Base-by-base conservation (phyloP, 2,797 vertebrate species). In the Amniataba percoides region DNA sequence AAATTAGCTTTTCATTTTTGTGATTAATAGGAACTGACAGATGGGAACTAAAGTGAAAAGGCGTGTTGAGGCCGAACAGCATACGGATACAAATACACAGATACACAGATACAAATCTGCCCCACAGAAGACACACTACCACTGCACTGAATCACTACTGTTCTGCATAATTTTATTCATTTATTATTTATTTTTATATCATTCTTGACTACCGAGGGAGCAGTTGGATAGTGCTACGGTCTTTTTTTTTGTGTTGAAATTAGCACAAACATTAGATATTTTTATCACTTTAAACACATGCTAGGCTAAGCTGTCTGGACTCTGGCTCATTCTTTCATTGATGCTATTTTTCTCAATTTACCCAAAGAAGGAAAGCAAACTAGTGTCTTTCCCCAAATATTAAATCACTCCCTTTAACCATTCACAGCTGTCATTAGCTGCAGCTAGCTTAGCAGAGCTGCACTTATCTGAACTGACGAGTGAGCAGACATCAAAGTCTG, bases 401-500 rank as follows among this genome's bases (percentile, higher is more conserved):
- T 14, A 27, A 34, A 21, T 7, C 19, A 5, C 19, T 48, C 16
- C 16, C 4, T 56, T 31, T 31, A 27, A 40, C 13, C 4, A 5
- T 19, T 52, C 19, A 27, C 40, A 48, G 48, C 27, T 31, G 13
- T 51, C 27, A n/a, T 23, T 46, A 53, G 40, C 14, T 36, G 0
- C 45, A 52, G 40, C 56, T 62, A 52, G 55, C 49, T 25, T 14
- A 43, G 3, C 45, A 40, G 23, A 5, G 25, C 23, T 16, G 14
- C 43, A 11, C 0, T 53, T 39, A 42, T 23, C 40, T 36, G 56
- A 59, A 27, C 2, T 7, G 40, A 34, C 6, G 4, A 34, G 42
- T 21, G 9, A 10, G 23, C 14, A 16, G 48, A 73, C 60, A 58
- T 75, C 74, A 82, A 68, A 59, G 59, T 73, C n/a, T 21, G 19